Conservation (phyloP, 2,888 invertebrate genomes). For the Agrochola circellaris region DNA sequence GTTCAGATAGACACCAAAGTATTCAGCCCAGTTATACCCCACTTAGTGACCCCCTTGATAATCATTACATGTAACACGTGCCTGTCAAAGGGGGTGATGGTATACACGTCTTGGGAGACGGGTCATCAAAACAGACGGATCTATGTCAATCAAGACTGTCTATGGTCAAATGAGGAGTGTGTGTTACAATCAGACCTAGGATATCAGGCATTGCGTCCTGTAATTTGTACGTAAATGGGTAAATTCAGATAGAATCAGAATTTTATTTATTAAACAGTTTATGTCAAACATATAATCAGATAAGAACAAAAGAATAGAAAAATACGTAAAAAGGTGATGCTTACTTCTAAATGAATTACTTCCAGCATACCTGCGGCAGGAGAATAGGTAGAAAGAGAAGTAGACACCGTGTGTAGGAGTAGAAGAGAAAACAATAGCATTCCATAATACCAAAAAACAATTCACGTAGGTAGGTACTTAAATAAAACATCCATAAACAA, state of each 20-base stretch:
- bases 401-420: too few relatives aligned
- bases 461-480: too few relatives aligned
- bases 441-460: too few relatives aligned
- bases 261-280: not conserved
- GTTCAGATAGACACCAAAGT: not conserved
- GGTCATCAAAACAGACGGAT: not conserved
- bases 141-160: constrained; percentile 5
- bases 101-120: not conserved
- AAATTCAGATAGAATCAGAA: not conserved
- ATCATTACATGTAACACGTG: not conserved
- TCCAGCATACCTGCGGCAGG: too few relatives aligned
- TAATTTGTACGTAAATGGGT: not conserved
- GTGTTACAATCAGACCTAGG: not conserved
- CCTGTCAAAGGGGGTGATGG: not conserved
- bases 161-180: not conserved
- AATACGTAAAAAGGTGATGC: too few relatives aligned
- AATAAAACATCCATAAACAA: too few relatives aligned
- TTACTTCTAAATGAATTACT: too few relatives aligned
- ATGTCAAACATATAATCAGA: too few relatives aligned
- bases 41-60: not conserved
- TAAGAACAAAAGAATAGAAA: too few relatives aligned
- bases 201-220: not conserved
- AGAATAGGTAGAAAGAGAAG: too few relatives aligned
- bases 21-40: not conserved
- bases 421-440: too few relatives aligned